Conservation (phyloP, 1,140 invertebrate genomes). For the Caerostris extrusa region DNA sequence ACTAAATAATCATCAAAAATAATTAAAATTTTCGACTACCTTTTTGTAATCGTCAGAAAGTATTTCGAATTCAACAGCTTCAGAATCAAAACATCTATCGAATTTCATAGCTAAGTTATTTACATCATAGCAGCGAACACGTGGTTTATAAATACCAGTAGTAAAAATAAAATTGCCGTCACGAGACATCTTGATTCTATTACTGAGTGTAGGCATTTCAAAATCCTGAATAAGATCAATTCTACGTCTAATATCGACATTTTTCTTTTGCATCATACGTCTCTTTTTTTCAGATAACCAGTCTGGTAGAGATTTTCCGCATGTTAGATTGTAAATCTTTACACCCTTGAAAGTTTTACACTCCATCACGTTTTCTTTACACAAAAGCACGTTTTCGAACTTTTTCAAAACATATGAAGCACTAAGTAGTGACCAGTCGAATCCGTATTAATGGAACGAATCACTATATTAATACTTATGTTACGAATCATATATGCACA, state of each 20-base stretch:
- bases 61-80: conserved; percentile 93
- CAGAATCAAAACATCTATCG: conserved; percentile 98
- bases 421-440: too few species aligned
- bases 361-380: conserved; percentile 81
- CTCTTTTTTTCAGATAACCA: conserved; percentile 96
- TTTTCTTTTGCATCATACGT: conserved; percentile 92
- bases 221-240: conserved; percentile 99
- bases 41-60: conserved; percentile 95
- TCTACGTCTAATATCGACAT: conserved; percentile 92
- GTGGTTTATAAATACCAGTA: conserved; percentile 96
- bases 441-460: too few species aligned
- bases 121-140: conserved; percentile 97
- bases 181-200: conserved; percentile 90
- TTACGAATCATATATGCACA: too few species aligned
- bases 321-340: conserved; percentile 98
- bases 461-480: too few species aligned
- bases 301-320: conserved; percentile 97
- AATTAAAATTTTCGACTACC: conserved; percentile 82
- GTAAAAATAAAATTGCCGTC: conserved; percentile 96
- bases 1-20: not conserved
- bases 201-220: conserved; percentile 98
- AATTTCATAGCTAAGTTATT: conserved; percentile 98
- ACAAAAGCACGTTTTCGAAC: too few species aligned
- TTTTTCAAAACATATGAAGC: too few species aligned
- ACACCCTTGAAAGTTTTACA: conserved; percentile 89